phyloP scores from a whole-genome alignment of 2,113 vertebrate genomes.

The Bagarius yarrelli region DNA sequence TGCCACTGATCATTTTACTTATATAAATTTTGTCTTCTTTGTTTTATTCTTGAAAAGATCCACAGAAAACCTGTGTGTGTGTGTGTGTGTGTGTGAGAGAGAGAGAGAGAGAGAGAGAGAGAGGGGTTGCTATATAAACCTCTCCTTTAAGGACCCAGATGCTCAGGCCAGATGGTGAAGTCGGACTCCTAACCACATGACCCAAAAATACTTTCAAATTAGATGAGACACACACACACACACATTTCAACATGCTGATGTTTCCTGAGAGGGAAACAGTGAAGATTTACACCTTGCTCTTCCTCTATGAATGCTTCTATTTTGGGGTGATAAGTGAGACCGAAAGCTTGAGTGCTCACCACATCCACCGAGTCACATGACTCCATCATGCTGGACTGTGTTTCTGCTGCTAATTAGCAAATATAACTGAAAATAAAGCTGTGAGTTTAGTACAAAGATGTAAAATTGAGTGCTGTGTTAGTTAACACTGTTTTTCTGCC shows the following conservation, averaged over 20 bases:
- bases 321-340: not conserved
- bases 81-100: constrained; percentile 17
- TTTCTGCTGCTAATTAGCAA: constrained; percentile 35
- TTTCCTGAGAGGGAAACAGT: not conserved
- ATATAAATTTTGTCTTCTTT: too few species aligned
- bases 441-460: constrained; percentile 19
- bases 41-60: too few species aligned
- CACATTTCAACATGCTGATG: not conserved
- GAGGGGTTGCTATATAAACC: constrained; percentile 26
- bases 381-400: constrained; percentile 30
- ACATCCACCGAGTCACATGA: constrained; percentile 15
- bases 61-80: too few species aligned
- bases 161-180: constrained; percentile 29
- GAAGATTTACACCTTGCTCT: constrained; percentile 1
- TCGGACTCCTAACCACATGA: constrained; percentile 2
- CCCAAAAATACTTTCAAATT: constrained; percentile 2
- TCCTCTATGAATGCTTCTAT: not conserved
- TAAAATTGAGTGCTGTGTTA: not conserved
- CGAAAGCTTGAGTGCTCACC: not conserved
- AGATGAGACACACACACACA: not conserved
- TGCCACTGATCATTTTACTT: too few species aligned
- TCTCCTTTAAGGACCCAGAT: constrained; percentile 25
- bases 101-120: too few species aligned
- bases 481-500: constrained; percentile 8
- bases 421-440: constrained; percentile 31